phyloP scores from a whole-genome alignment of 2,113 vertebrate genomes.

The Murina feae region DNA sequence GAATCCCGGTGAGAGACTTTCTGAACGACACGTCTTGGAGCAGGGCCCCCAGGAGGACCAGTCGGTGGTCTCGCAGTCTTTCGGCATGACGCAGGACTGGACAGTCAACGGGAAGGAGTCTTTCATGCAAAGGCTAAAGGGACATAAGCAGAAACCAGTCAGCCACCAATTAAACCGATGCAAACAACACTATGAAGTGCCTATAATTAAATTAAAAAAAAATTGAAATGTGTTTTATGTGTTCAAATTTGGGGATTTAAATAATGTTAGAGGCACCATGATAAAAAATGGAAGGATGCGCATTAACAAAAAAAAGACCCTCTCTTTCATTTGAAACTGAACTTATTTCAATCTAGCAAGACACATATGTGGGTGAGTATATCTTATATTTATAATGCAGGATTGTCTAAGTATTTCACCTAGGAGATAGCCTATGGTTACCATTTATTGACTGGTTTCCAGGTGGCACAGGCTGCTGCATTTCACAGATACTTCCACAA shows the following conservation, averaged over 20 bases:
- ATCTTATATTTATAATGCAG: neutral
- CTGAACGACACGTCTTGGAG: conserved; percentile 86
- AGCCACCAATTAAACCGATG: neutral
- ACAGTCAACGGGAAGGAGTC: conserved; percentile 84
- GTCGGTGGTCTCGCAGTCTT: conserved; percentile 86
- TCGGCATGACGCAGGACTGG: conserved; percentile 88
- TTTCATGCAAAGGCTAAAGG: conserved; percentile 86
- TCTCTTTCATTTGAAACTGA: neutral
- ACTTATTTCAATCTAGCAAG: neutral
- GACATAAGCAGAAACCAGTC: conserved; percentile 4
- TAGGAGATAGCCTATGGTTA: neutral
- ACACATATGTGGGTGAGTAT: neutral
- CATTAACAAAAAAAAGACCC: neutral
- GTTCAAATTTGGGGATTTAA: neutral
- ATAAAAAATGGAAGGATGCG: neutral
- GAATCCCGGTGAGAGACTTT: conserved; percentile 84
- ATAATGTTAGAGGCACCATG: neutral
- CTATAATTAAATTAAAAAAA: neutral
- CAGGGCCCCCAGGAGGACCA: conserved; percentile 94
- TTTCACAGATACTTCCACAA: neutral
- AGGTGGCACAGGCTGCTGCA: neutral
- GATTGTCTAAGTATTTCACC: neutral
- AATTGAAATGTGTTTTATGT: neutral
- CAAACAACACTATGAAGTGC: neutral
- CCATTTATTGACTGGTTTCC: too few relatives aligned